Base-by-base conservation (phyloP, 2,888 invertebrate genomes). In the Tipula lateralis region DNA sequence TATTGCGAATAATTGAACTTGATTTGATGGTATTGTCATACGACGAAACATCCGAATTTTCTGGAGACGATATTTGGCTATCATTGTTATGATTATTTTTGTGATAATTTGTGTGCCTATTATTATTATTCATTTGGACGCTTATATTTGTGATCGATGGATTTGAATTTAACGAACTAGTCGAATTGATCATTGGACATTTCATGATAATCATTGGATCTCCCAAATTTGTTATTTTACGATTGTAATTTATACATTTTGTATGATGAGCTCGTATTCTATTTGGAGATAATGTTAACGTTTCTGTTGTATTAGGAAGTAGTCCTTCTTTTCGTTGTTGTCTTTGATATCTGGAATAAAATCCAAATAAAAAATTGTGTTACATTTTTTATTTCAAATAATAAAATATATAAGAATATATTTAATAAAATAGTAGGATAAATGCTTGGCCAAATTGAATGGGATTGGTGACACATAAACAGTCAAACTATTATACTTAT, bases 191-290 rank as follows among this genome's bases (percentile, higher is more conserved):
- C 83, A 90, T 90, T 86, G 90, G 90, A 19, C 83, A 34, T 83
- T 83, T 83, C 90, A 90, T 90, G 80, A 90, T 89, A 86, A 90
- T 90, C 89, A 89, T 88, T 87, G 90, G 90, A 87, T 90, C 90
- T 87, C 89, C 90, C 85, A 90, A 89, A 85, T 88, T 90, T 86
- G 90, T 88, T 87, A 89, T 89, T 86, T 89, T 89, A 50, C 88
- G 88, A 86, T 88, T 87, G 86, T 88, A 88, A 29, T 44, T 90
- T 85, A 90, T 89, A 85, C 90, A 90, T 86, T 90, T 90, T 24
- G 90, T 89, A 87, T 90, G 90, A 86, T 90, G 90, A 86, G 89
- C 88, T 86, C 90, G 90, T 86, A 90, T 90, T 85, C 90, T 88
- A 85, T 89, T 90, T 66, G 90, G 90, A 29, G 90, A 90, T 85